These are phyloP conservation scores for Pao palembangensis DNA, from an alignment of 2,113 vertebrate genomes.

Conservation along the genomic window DNA sequence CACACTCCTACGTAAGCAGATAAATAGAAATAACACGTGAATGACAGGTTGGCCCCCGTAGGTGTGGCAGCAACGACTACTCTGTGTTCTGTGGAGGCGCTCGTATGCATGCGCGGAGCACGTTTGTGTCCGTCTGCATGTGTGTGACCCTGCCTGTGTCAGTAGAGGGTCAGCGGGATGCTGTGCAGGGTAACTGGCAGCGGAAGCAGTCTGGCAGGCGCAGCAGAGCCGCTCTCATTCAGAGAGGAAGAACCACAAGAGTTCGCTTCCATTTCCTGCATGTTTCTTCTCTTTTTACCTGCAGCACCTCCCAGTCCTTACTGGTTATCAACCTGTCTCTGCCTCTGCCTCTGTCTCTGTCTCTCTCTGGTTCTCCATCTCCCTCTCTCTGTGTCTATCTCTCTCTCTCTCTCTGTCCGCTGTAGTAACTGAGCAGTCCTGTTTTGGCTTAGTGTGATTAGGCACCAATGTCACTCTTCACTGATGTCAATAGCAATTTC, in stretches of 20 bases:
- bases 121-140: neutral
- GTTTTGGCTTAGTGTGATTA: constrained; percentile 62
- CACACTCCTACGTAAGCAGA: constrained; percentile 79
- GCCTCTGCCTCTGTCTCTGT: constrained; percentile 33
- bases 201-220: constrained; percentile 58
- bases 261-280: constrained; percentile 43
- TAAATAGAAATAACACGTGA: too few relatives aligned
- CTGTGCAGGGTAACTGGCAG: constrained; percentile 44
- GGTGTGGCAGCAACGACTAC: too few relatives aligned
- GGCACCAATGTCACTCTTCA: constrained; percentile 69
- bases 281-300: constrained; percentile 37
- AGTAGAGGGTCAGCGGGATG: constrained; percentile 17
- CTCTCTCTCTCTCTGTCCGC: neutral
- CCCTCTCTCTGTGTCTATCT: constrained; percentile 5
- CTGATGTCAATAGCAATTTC: constrained; percentile 73
- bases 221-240: constrained; percentile 46
- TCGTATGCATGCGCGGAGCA: too few relatives aligned
- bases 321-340: constrained; percentile 14
- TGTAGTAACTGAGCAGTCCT: constrained; percentile 21
- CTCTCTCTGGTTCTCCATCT: constrained; percentile 20
- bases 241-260: constrained; percentile 38
- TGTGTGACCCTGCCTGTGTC: constrained; percentile 28
- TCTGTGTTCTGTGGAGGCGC: too few relatives aligned
- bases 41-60: too few relatives aligned
- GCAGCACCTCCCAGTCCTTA: constrained; percentile 1